Base-by-base conservation (phyloP, 2,113 vertebrate species). In the Periophthalmus modestus region DNA sequence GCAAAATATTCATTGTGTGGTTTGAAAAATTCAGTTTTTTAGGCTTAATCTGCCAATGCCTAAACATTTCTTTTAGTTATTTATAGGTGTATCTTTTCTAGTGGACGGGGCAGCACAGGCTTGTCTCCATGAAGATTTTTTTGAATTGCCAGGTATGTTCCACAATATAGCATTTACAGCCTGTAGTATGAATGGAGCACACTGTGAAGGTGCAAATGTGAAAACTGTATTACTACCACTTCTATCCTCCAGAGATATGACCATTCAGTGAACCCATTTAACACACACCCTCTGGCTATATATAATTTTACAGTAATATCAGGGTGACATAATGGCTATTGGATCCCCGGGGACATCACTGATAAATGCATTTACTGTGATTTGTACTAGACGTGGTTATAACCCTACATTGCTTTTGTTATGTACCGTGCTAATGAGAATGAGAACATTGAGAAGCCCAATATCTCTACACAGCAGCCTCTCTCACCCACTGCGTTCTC, bases 391-490 rank as follows among this genome's bases (percentile, higher is more conserved):
- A 65, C 34, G 43, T 39, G 33, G 33, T 4, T 28, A 15, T 24
- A 62, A 33, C 10, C 28, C 59, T 62, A 18, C 28, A 34, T 33
- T 34, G 59, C 59, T 65, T 65, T 39, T 43, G 39, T 43, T 65
- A 12, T 47, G 39, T 52, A 7, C 73, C n/a, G n/a, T n/a, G n/a
- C n/a, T n/a, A 50, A 33, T 59, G 43, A 15, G 77, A 43, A 43
- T 43, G 39, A 74, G 73, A 3, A 23, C 71, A 36, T 18, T 48
- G 39, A 66, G 55, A 34, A 1, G 4, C 10, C 39, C 59, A 59
- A 84, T 89, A 90, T 89, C 85, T 77, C n/a, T 18, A 59, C 74
- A 12, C 23, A 52, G 83, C 89, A 91, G 89, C 36, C 81, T 57
- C 68, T 0, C 43, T 0, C 43, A 23, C 75, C 67, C 76, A 10